These are phyloP conservation scores for Chelidonichthys spinosus DNA, from an alignment of 2,797 vertebrate genomes.

Conservation along the genomic window DNA sequence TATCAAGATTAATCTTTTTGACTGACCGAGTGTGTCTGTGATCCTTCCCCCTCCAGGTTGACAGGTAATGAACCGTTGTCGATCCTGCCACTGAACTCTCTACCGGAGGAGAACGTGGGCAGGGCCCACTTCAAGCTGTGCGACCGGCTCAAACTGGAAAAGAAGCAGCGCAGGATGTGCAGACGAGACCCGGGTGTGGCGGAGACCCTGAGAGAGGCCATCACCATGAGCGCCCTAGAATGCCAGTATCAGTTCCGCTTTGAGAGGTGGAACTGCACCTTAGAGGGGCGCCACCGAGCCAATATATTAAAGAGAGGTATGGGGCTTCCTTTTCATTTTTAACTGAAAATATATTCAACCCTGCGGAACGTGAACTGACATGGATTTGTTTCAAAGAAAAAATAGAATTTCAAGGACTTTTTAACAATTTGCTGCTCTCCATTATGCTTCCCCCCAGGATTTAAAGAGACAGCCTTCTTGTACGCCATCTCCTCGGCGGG, in stretches of 20 bases:
- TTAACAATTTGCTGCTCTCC: constrained; percentile 9
- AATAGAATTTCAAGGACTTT: too few species aligned
- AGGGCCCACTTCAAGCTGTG: constrained; percentile 98
- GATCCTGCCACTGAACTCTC: constrained; percentile 94
- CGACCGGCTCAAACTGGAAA: constrained; percentile 97
- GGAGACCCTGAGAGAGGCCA: constrained; percentile 95
- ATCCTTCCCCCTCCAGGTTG: constrained; percentile 84
- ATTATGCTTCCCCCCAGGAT: constrained; percentile 83
- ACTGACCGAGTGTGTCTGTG: constrained; percentile 42
- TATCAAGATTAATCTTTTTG: constrained; percentile 50
- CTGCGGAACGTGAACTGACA: too few species aligned
- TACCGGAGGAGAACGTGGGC: constrained; percentile 89
- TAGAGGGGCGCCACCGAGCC: constrained; percentile 94
- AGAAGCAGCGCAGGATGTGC: constrained; percentile 98
- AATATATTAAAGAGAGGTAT: constrained; percentile 95
- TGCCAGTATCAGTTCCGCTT: constrained; percentile 99
- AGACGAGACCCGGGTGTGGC: constrained; percentile 96
- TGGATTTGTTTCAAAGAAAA: too few species aligned
- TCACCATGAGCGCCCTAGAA: constrained; percentile 96
- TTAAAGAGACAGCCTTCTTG: constrained; percentile 97
- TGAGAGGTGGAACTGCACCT: constrained; percentile 98
- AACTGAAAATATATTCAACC: too few species aligned
- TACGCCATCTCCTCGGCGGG: constrained; percentile 97
- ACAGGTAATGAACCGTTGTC: constrained; percentile 97
- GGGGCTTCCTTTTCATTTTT: background rate